Base-by-base conservation (phyloP, 2,888 invertebrate species). In the Cephus runcator region DNA sequence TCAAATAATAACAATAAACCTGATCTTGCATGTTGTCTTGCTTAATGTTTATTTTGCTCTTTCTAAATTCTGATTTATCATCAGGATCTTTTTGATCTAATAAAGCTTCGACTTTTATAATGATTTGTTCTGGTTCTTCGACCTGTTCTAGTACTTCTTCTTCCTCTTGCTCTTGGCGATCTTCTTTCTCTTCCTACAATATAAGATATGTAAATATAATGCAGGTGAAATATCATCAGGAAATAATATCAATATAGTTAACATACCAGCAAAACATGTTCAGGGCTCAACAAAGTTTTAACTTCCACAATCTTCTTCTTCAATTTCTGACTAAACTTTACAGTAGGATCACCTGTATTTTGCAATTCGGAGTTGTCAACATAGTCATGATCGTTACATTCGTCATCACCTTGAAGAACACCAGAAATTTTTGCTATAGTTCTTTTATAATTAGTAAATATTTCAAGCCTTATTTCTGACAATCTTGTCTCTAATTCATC, bases 401-500 rank as follows among this genome's bases (percentile, higher is more conserved):
- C 91, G 34, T 91, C 90, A 15, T 88, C 88, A 69, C 82, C 83
- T 77, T 79, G 83, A 35, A 84, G 76, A n/a, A 81, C 80, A 12
- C 87, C 85, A 12, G 81, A 79, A 15, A 85, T 34, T 77, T 88
- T 89, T 69, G 88, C 89, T 6, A 92, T 83, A 11, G 93, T 93
- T 83, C 90, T 91, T 79, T 92, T 92, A 84, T 93, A 94, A 84
- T 92, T 93, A n/a, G 89, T 90, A 56, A 91, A 88, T n/a, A 94
- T 87, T 83, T 94, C 93, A 73, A 88, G 84, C 84, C 93, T 94
- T 12, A 94, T 91, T 84, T 93, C 93, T 9, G 89, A 86, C 79
- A 93, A 77, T 89, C 93, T 85, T 85, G 89, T 91, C 87, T 94
- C 93, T 71, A 94, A 88, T 77, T 93, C 93, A 80, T 95, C 95